phyloP scores from a whole-genome alignment of 2,888 invertebrate genomes.

The Watsonalla cultraria region DNA sequence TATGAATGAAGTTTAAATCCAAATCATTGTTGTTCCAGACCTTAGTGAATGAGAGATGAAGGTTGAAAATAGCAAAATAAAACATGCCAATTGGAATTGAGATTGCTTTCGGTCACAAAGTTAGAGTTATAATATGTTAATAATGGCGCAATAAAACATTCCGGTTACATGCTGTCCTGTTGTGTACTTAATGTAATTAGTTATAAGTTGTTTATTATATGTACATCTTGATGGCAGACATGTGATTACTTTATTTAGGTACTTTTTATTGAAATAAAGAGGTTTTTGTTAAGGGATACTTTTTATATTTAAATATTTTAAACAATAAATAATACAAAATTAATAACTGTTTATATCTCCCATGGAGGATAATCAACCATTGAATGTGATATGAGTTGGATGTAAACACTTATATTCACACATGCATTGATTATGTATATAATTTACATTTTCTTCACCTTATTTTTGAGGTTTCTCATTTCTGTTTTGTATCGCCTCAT shows the following conservation, averaged over 20 bases:
- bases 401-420: constrained; percentile 4
- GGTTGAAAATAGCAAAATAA: background rate
- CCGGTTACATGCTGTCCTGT: constrained; percentile 71
- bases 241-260: constrained; percentile 56
- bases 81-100: background rate
- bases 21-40: constrained; percentile 3
- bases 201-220: constrained; percentile 48
- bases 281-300: constrained; percentile 44
- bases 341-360: constrained; percentile 16
- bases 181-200: constrained; percentile 64
- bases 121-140: constrained; percentile 15
- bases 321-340: constrained; percentile 55
- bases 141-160: constrained; percentile 54
- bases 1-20: too few relatives aligned
- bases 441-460: constrained; percentile 60
- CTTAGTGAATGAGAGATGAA: background rate
- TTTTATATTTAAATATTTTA: constrained; percentile 57
- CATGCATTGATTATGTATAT: background rate
- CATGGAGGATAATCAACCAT: constrained; percentile 5
- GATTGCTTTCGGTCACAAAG: constrained; percentile 31
- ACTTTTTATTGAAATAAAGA: constrained; percentile 36
- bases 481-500: constrained; percentile 71
- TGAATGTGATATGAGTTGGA: background rate
- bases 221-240: constrained; percentile 66
- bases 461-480: constrained; percentile 67